Evolutionary conservation across 2,113 vertebrate genomes (phyloP), one percentile per base, ranked within the genome.

Genomic region (Ranitomeya imitator): DNA sequence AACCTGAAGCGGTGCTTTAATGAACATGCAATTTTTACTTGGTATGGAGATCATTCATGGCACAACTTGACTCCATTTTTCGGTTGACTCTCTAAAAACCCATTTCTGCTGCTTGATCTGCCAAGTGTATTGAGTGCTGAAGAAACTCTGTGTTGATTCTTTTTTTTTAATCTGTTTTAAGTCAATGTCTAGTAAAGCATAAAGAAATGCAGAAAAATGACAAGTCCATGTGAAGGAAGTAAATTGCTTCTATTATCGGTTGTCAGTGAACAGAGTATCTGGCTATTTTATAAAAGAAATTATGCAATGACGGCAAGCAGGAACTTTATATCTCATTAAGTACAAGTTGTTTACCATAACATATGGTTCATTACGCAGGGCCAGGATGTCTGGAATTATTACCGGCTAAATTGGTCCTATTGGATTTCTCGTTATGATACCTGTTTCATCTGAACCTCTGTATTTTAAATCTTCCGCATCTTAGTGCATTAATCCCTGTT

Each of bases 321-420:
- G 52, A 57, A 79, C 52, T 54, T 79, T 79, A 79, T 55, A 79
- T 79, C 77, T 79, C 77, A 55, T 79, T 79, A 79, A 79, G 51
- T 55, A 11, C 19, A 15, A 79, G 21, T 79, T 79, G 51, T 79
- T 79, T 79, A 79, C 51, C 57, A 13, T 57, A 79, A 55, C 21
- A 79, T 23, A 55, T 55, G 77, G 52, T 79, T 79, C 52, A 79
- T 79, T 79, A 55, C 51, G 77, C 77, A 14, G 12, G 74, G 77
- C 52, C 52, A n/a, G 77, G 77, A 79, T 79, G 52, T 79, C 51
- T 55, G 77, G 77, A 79, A 57, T 23, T 55, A n/a, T 55, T 79
- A 55, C 77, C 19, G 14, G 52, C 77, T 57, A 79, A 57, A 79
- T 79, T 79, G 21, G 77, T 26, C 52, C 51, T 79, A 55, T 79